Evolutionary conservation across 2,113 vertebrate genomes (phyloP).

Genomic region (Elephantulus edwardii): DNA sequence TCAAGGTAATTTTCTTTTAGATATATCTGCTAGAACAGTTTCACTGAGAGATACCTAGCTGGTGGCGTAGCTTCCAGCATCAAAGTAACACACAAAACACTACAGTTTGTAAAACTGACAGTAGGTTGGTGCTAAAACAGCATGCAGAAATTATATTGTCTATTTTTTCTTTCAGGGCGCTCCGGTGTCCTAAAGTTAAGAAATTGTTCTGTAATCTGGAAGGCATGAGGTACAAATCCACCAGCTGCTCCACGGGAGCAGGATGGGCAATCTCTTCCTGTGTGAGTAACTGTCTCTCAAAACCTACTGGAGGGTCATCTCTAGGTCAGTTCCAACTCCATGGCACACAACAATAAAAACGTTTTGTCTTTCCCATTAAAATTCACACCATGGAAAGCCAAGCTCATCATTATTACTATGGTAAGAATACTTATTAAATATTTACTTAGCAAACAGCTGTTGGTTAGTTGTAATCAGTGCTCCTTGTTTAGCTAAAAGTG

Average conservation of each 20-base stretch:
- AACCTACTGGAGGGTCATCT: too few species aligned
- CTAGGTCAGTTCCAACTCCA: too few species aligned
- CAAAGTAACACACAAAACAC: neutral
- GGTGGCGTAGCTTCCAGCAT: neutral
- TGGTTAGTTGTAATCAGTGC: neutral
- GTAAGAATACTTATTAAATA: neutral
- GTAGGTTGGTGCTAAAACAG: neutral
- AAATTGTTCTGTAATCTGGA: too few species aligned
- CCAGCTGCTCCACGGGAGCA: too few species aligned
- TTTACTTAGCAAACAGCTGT: conserved; percentile 7
- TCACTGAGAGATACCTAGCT: neutral
- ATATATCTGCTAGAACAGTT: neutral
- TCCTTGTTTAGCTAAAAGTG: neutral
- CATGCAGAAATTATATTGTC: neutral
- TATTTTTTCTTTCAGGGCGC: neutral
- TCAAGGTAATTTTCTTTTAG: neutral
- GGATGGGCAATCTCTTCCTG: too few species aligned
- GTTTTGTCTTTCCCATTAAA: too few species aligned
- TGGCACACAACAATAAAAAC: too few species aligned
- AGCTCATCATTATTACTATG: neutral
- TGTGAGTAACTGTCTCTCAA: too few species aligned
- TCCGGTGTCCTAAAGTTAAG: too few species aligned
- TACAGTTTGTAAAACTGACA: neutral
- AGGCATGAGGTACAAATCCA: too few species aligned
- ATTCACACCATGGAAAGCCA: neutral